Conservation (phyloP, 2,113 vertebrate species). For the Rana temporaria region DNA sequence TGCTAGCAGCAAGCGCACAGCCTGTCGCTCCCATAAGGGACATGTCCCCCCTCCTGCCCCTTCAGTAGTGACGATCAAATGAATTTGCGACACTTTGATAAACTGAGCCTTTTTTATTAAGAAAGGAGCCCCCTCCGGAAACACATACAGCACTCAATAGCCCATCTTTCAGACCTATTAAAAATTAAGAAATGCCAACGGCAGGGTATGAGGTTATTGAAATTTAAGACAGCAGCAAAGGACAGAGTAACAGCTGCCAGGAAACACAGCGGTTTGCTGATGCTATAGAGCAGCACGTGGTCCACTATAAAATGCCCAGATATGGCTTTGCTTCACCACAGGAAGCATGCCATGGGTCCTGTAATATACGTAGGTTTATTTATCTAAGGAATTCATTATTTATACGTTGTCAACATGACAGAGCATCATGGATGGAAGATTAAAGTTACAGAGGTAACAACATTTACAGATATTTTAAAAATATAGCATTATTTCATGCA, state of each 20-base stretch:
- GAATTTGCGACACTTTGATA: slow-evolving; percentile 43
- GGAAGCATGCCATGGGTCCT: slow-evolving; percentile 4
- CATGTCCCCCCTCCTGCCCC: not conserved
- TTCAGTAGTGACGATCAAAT: slow-evolving; percentile 39
- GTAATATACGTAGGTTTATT: slow-evolving; percentile 45
- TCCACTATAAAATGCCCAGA: slow-evolving; percentile 17
- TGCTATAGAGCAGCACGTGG: slow-evolving; percentile 25
- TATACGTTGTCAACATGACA: slow-evolving; percentile 38
- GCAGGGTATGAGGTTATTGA: slow-evolving; percentile 39
- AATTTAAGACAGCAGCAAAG: slow-evolving; percentile 23
- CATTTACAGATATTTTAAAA: slow-evolving; percentile 26
- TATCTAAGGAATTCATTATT: slow-evolving; percentile 35
- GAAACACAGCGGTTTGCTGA: slow-evolving; percentile 6
- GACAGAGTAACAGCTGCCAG: slow-evolving; percentile 28
- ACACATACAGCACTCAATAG: slow-evolving; percentile 20
- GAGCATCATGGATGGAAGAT: slow-evolving; percentile 14
- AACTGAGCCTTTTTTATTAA: not conserved
- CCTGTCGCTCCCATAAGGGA: not conserved
- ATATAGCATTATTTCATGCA: slow-evolving; percentile 17
- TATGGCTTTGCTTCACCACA: slow-evolving; percentile 7
- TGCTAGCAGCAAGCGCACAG: slow-evolving; percentile 22
- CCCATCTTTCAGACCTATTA: slow-evolving; percentile 22
- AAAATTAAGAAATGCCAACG: slow-evolving; percentile 54
- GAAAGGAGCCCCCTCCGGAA: slow-evolving; percentile 7
- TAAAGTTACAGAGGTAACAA: slow-evolving; percentile 30